phyloP scores from a whole-genome alignment of 2,888 invertebrate species.

The Gnatocerus cornutus region DNA sequence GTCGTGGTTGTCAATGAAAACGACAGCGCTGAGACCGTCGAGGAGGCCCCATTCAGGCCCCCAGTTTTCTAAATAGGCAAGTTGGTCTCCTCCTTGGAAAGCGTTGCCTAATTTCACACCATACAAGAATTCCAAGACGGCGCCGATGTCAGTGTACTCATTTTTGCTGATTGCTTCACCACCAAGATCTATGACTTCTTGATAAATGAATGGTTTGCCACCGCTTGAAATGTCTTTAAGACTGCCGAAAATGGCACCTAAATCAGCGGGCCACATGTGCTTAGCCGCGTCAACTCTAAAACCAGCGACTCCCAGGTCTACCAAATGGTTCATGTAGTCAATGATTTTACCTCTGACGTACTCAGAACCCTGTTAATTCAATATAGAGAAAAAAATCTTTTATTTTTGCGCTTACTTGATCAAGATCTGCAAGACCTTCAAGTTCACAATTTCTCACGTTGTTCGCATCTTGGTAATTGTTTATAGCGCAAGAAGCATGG shows the following conservation, averaged over 20 bases:
- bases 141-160: slow-evolving; percentile 71
- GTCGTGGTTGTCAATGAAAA: slow-evolving; percentile 72
- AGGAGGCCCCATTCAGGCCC: slow-evolving; percentile 81
- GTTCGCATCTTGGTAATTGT: slow-evolving; percentile 78
- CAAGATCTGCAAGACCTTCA: slow-evolving; percentile 70
- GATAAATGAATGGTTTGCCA: slow-evolving; percentile 80
- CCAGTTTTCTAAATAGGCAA: slow-evolving; percentile 78
- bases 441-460: slow-evolving; percentile 74
- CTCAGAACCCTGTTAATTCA: slow-evolving; percentile 73
- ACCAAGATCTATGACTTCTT: slow-evolving; percentile 84
- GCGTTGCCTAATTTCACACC: slow-evolving; percentile 74
- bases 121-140: slow-evolving; percentile 86
- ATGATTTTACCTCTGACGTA: slow-evolving; percentile 71
- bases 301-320: slow-evolving; percentile 75
- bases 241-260: slow-evolving; percentile 72
- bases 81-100: slow-evolving; percentile 73
- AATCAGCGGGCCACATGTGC: slow-evolving; percentile 75
- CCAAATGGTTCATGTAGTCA: slow-evolving; percentile 72
- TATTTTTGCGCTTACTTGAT: slow-evolving; percentile 60
- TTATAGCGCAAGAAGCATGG: slow-evolving; percentile 78
- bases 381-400: no score
- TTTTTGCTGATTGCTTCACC: slow-evolving; percentile 58
- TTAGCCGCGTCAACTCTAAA: slow-evolving; percentile 74
- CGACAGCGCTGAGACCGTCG: slow-evolving; percentile 62
- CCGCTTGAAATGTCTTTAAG: slow-evolving; percentile 75